phyloP scores from a whole-genome alignment of 2,797 vertebrate species.

The Myotis daubentonii region DNA sequence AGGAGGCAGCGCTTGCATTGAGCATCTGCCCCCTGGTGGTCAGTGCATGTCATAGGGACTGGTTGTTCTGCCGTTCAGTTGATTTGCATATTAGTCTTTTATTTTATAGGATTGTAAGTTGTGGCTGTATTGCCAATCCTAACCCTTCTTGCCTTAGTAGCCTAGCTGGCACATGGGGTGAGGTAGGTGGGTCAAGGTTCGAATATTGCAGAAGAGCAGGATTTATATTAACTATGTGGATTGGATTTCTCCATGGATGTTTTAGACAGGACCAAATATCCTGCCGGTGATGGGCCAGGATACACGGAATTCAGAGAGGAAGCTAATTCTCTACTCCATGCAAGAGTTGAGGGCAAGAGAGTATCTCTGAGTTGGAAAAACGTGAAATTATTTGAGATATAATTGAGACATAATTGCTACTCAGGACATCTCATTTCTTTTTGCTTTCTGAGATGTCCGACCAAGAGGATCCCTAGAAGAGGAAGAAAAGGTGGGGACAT shows the following conservation, averaged over 20 bases:
- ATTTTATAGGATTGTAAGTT: neutral
- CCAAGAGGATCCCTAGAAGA: neutral
- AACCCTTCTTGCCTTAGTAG: neutral
- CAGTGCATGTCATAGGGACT: no score
- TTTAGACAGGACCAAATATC: neutral
- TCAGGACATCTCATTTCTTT: neutral
- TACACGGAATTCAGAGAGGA: neutral
- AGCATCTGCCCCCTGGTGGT: no score
- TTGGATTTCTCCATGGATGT: neutral
- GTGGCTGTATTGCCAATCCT: neutral
- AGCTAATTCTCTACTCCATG: neutral
- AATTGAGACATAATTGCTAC: neutral
- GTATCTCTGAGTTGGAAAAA: neutral
- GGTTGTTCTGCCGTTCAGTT: accelerated
- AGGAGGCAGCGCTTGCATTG: no score
- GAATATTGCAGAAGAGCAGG: neutral
- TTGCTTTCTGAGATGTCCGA: neutral
- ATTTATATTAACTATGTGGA: neutral
- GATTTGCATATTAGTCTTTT: no score
- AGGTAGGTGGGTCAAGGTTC: neutral
- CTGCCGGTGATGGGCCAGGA: neutral
- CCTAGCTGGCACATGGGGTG: neutral
- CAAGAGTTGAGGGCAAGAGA: neutral
- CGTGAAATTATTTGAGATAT: neutral
- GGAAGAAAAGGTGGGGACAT: accelerated